A percentile compares a stretch with the other conserved stretches of the same genome.
Conservation (phyloP, 2,113 vertebrate species). For the Garra rufa region DNA sequence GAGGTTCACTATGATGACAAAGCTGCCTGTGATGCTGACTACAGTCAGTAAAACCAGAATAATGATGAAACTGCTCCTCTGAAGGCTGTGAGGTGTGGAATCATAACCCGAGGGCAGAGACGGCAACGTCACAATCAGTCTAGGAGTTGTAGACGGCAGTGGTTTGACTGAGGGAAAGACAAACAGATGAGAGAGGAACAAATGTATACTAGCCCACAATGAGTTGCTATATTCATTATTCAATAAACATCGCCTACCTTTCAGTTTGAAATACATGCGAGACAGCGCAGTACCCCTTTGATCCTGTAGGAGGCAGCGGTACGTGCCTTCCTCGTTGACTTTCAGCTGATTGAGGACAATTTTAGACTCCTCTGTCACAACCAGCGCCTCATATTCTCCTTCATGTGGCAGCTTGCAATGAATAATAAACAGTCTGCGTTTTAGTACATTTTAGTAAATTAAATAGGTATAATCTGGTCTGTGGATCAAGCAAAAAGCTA, state of each 20-base stretch:
- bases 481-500: not conserved
- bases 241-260: conserved; percentile 58
- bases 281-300: conserved; percentile 62
- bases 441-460: not conserved
- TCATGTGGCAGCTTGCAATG: conserved; percentile 55
- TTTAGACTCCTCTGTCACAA: conserved; percentile 69
- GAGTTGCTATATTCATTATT: not conserved
- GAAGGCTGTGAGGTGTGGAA: conserved; percentile 34
- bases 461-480: not conserved
- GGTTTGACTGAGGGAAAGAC: conserved; percentile 61
- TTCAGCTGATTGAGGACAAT: conserved; percentile 75
- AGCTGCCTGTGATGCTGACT: conserved; percentile 62
- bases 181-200: conserved; percentile 13
- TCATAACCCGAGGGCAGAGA: conserved; percentile 48
- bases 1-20: conserved; percentile 60
- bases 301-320: conserved; percentile 69
- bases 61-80: conserved; percentile 59
- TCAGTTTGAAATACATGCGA: conserved; percentile 62
- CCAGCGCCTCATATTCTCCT: conserved; percentile 61
- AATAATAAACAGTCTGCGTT: conserved; percentile 2
- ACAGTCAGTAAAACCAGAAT: conserved; percentile 54
- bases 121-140: conserved; percentile 56
- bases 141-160: conserved; percentile 46
- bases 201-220: not conserved
- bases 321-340: conserved; percentile 67